Evolutionary conservation across 2,113 vertebrate genomes (phyloP).

Genomic region (Lepus europaeus): DNA sequence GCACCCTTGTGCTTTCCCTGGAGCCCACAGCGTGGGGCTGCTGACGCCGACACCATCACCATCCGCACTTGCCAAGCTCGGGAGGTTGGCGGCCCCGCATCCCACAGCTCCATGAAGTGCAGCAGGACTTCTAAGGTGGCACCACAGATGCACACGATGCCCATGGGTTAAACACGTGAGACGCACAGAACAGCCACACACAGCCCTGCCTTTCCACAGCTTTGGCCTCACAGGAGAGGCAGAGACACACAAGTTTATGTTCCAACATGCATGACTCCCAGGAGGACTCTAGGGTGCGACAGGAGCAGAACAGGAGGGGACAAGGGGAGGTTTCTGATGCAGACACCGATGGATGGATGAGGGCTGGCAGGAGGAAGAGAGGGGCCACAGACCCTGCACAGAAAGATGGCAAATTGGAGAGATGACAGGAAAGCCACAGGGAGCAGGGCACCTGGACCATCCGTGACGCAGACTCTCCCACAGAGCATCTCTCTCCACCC

Average conservation of each 20-base stretch:
- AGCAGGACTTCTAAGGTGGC: neutral
- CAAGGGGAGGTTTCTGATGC: neutral
- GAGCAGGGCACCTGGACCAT: no score
- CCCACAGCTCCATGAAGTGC: neutral
- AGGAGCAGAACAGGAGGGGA: neutral
- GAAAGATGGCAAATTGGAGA: neutral
- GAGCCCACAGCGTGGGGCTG: neutral
- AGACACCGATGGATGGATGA: neutral
- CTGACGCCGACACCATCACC: no score
- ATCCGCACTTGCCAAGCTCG: neutral
- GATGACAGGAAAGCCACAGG: no score
- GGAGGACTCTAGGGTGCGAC: neutral
- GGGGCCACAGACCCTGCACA: neutral
- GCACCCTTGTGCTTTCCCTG: neutral
- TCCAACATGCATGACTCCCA: neutral
- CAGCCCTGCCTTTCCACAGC: neutral
- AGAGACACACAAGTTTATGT: neutral
- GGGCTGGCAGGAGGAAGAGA: neutral
- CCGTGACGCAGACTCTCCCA: no score
- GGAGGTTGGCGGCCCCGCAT: neutral
- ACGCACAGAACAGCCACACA: neutral
- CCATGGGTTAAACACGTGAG: neutral
- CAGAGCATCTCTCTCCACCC: no score
- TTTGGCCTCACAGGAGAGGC: neutral
- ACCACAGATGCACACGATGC: no score